Evolutionary conservation across 2,888 invertebrate genomes (phyloP).

Genomic region (Tinea pellionella): DNA sequence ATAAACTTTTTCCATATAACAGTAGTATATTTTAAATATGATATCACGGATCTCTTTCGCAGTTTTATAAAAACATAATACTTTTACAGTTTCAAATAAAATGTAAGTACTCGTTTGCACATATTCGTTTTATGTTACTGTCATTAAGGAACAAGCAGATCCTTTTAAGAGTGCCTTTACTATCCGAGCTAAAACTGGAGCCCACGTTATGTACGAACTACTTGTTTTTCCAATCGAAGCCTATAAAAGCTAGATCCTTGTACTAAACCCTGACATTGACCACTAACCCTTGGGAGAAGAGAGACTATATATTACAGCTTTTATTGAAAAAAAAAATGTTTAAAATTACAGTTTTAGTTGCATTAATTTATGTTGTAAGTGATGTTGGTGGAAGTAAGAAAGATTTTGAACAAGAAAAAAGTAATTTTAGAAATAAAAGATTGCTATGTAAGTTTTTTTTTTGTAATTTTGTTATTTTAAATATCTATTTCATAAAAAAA

Average conservation of each 20-base stretch:
- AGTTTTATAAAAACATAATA: not conserved
- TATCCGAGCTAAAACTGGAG: slow-evolving; percentile 52
- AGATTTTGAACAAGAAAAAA: not conserved
- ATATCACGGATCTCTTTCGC: too few relatives aligned
- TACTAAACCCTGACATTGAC: slow-evolving; percentile 59
- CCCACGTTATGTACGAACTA: slow-evolving; percentile 48
- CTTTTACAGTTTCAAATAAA: not conserved
- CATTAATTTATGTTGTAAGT: not conserved
- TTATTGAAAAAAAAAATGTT: not conserved
- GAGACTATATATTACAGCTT: too few relatives aligned
- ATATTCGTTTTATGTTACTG: not conserved
- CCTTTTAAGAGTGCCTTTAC: slow-evolving; percentile 53
- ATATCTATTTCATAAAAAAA: too few relatives aligned
- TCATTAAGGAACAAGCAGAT: slow-evolving; percentile 36
- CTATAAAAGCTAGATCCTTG: slow-evolving; percentile 58
- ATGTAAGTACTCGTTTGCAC: not conserved
- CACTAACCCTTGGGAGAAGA: not conserved
- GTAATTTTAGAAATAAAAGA: slow-evolving; percentile 32
- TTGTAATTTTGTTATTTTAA: too few relatives aligned
- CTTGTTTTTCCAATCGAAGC: slow-evolving; percentile 44
- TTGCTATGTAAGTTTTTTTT: slow-evolving; percentile 40
- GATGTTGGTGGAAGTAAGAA: not conserved
- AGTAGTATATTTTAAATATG: too few relatives aligned
- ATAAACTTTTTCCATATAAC: too few relatives aligned
- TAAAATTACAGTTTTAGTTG: not conserved